These are phyloP conservation scores for Darevskia nairensis DNA, from an alignment of 2,797 vertebrate species.

Conservation along the genomic window DNA sequence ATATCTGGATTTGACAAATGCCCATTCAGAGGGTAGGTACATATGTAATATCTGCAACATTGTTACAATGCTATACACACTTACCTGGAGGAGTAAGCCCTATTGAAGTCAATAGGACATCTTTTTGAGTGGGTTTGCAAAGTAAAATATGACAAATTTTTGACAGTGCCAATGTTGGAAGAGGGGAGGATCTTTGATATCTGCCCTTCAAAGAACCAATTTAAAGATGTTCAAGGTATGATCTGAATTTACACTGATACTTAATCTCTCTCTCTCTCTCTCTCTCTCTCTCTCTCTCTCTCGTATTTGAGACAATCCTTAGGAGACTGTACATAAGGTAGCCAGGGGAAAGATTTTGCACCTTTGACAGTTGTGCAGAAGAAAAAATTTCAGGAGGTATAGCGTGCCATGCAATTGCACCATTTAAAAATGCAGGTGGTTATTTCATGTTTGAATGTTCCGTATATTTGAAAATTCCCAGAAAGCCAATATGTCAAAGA, in stretches of 20 bases:
- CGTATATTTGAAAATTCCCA: not conserved
- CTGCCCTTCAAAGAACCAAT: not conserved
- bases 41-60: not conserved
- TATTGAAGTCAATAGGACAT: not conserved
- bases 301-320: not conserved
- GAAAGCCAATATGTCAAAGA: not conserved
- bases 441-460: not conserved
- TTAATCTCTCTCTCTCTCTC: not conserved
- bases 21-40: not conserved
- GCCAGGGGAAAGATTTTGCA: not conserved
- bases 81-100: not conserved
- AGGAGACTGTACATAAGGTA: not conserved
- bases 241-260: not conserved
- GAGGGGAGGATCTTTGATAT: not conserved
- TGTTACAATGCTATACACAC: not conserved
- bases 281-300: not conserved
- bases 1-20: not conserved
- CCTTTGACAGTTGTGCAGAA: not conserved
- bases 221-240: not conserved
- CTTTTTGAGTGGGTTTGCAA: not conserved
- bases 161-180: not conserved
- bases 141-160: not conserved
- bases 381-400: not conserved
- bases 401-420: not conserved
- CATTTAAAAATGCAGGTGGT: not conserved